These are phyloP conservation scores for Litoditis marina DNA, from an alignment of 2,888 invertebrate genomes.

Conservation along the genomic window DNA sequence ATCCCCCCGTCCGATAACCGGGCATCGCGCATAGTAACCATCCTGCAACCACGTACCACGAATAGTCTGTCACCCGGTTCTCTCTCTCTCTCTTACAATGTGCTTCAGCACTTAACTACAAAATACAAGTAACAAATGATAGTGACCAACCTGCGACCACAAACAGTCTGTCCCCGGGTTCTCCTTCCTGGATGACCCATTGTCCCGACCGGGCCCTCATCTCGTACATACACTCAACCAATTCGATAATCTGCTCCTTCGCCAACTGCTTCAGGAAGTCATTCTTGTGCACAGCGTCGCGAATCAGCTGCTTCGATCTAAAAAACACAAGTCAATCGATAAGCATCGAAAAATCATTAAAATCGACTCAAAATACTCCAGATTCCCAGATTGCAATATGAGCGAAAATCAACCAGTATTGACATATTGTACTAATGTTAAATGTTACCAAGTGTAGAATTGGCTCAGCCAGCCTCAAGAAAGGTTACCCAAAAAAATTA, in stretches of 20 bases:
- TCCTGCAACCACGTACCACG: too few species aligned
- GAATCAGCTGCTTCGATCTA: constrained; percentile 66
- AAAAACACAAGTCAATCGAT: constrained; percentile 23
- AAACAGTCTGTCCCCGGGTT: constrained; percentile 75
- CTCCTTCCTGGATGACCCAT: constrained; percentile 66
- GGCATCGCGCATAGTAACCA: too few species aligned
- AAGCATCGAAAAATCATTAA: neutral
- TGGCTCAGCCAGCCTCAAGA: too few species aligned
- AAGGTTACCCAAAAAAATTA: too few species aligned
- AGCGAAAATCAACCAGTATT: too few species aligned
- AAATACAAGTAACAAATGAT: constrained; percentile 6
- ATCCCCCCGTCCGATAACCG: too few species aligned
- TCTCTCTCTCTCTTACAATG: neutral
- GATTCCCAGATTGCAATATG: too few species aligned
- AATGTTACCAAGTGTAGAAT: too few species aligned
- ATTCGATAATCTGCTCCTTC: constrained; percentile 64
- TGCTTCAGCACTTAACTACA: neutral
- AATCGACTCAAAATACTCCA: too few species aligned
- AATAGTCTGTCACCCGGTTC: too few species aligned
- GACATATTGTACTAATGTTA: too few species aligned
- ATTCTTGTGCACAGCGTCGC: constrained; percentile 66
- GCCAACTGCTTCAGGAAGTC: constrained; percentile 67
- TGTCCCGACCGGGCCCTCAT: constrained; percentile 63
- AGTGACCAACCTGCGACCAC: constrained; percentile 52
- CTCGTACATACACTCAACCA: constrained; percentile 67